A percentile compares a stretch with the other conserved stretches of the same genome.
Conservation (phyloP, 2,797 vertebrate genomes). For the Mergus octosetaceus region DNA sequence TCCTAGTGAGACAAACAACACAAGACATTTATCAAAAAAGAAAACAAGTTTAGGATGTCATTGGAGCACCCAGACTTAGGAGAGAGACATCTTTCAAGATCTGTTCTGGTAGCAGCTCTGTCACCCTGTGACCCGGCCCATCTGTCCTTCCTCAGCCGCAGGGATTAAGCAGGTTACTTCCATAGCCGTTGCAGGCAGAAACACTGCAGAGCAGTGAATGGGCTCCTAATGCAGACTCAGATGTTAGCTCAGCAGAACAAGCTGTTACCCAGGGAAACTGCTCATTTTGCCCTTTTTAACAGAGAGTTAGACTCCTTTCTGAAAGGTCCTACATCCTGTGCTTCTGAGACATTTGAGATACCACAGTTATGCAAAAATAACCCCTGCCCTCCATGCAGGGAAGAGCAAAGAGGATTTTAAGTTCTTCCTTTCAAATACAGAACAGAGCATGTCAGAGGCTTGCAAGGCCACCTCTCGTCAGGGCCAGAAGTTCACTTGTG, state of each 20-base stretch:
- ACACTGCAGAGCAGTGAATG: background rate
- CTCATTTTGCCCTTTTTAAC: background rate
- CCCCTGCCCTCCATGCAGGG: background rate
- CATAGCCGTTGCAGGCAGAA: background rate
- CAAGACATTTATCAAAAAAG: background rate
- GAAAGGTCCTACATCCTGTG: background rate
- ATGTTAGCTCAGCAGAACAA: background rate
- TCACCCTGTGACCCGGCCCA: background rate
- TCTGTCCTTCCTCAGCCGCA: background rate
- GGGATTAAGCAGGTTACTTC: background rate
- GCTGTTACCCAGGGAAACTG: background rate
- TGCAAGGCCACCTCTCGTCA: conserved; percentile 33
- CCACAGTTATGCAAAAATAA: background rate
- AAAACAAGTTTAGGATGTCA: background rate
- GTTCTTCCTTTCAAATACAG: background rate
- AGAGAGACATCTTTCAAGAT: background rate
- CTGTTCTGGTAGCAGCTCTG: background rate
- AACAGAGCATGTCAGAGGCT: background rate
- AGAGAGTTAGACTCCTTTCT: background rate
- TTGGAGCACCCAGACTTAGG: background rate
- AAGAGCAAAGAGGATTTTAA: background rate
- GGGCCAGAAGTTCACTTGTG: background rate
- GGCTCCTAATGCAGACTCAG: background rate
- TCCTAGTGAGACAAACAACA: background rate
- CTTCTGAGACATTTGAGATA: background rate